These are phyloP conservation scores for Apodemus speciosus DNA, from an alignment of 2,113 vertebrate species.

Conservation along the genomic window DNA sequence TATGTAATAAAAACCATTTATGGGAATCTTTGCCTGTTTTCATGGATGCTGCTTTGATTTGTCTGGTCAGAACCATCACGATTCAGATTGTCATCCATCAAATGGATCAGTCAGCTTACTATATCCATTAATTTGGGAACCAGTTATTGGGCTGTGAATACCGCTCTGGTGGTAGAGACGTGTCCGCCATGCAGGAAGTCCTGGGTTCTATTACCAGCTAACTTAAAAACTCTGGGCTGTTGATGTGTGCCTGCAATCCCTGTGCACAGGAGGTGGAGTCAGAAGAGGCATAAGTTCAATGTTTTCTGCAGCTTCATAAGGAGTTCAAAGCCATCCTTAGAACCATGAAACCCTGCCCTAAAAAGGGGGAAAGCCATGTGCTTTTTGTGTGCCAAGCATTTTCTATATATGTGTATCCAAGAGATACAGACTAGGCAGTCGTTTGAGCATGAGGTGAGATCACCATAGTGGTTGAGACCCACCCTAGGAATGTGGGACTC, in stretches of 20 bases:
- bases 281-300: not conserved
- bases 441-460: not conserved
- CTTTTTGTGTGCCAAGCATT: not conserved
- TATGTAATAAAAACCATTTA: not conserved
- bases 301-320: not conserved
- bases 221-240: not conserved
- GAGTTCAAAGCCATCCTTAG: not conserved
- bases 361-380: accelerated
- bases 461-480: accelerated
- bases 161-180: not conserved
- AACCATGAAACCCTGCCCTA: not conserved
- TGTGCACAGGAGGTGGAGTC: not conserved
- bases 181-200: not conserved
- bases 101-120: not conserved
- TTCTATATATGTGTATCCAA: not conserved
- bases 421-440: not conserved
- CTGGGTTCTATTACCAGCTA: not conserved
- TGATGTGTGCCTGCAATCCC: not conserved
- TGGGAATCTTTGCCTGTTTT: not conserved
- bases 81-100: not conserved
- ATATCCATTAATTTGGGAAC: not conserved
- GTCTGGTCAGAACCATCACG: not conserved
- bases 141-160: not conserved
- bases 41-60: not conserved
- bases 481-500: not conserved